These are phyloP conservation scores for Hyperoplus immaculatus DNA, from an alignment of 2,797 vertebrate genomes.

Conservation along the genomic window DNA sequence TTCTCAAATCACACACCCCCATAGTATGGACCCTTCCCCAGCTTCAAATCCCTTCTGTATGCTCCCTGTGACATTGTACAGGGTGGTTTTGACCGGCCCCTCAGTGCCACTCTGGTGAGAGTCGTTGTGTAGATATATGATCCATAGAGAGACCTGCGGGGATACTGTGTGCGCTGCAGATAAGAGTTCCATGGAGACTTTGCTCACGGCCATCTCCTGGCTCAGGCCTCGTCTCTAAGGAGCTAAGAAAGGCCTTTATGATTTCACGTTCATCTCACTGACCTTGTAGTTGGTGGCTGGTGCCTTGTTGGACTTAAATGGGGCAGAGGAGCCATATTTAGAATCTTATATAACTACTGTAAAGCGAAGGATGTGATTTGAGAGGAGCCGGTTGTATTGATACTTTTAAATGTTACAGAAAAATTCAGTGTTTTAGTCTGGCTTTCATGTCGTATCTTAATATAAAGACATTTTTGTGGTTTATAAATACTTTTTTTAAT, in stretches of 20 bases:
- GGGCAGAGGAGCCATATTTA: constrained; percentile 50
- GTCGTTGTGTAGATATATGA: constrained; percentile 67
- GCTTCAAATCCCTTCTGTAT: constrained; percentile 37
- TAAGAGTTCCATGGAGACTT: constrained; percentile 70
- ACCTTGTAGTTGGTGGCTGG: constrained; percentile 56
- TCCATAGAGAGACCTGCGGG: constrained; percentile 51
- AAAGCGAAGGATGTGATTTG: no score
- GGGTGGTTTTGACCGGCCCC: constrained; percentile 63
- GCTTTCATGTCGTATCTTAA: no score
- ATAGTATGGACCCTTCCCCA: constrained; percentile 9
- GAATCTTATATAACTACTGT: constrained; percentile 52
- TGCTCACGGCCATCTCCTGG: constrained; percentile 63
- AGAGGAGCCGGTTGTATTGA: no score
- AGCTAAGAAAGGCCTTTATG: constrained; percentile 42
- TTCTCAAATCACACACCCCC: background rate
- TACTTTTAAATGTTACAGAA: no score
- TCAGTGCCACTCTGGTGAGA: constrained; percentile 55
- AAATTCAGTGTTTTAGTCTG: no score
- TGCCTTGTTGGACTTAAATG: constrained; percentile 52
- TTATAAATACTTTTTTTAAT: no score
- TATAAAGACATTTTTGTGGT: no score
- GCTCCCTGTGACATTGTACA: constrained; percentile 50
- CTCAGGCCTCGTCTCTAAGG: constrained; percentile 45
- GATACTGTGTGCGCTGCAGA: constrained; percentile 69
- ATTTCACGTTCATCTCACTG: constrained; percentile 57